These are phyloP conservation scores for Drosophila ficusphila DNA, from an alignment of 1,140 invertebrate genomes.

Conservation along the genomic window DNA sequence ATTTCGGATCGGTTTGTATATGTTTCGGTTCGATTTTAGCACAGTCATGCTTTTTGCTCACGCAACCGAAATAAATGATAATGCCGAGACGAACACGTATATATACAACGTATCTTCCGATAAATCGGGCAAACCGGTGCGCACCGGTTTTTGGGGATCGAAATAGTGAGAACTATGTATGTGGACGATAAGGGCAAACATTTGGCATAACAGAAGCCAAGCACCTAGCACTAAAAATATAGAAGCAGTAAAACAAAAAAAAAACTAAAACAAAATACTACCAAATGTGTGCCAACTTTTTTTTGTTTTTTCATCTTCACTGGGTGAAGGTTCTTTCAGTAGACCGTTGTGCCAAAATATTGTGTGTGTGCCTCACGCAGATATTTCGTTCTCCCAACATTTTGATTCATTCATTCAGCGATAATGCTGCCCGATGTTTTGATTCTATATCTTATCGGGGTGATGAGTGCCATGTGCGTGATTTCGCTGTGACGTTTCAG, in stretches of 20 bases:
- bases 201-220: slow-evolving; percentile 40
- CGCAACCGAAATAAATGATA: slow-evolving; percentile 47
- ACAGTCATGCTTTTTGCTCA: slow-evolving; percentile 40
- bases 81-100: slow-evolving; percentile 1
- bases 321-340: slow-evolving; percentile 72
- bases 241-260: slow-evolving; percentile 20
- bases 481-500: slow-evolving; percentile 42
- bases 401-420: slow-evolving; percentile 44
- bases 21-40: slow-evolving; percentile 34
- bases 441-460: slow-evolving; percentile 56
- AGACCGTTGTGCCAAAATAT: slow-evolving; percentile 41
- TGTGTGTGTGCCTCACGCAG: slow-evolving; percentile 19
- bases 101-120: slow-evolving; percentile 22
- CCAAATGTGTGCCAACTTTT: slow-evolving; percentile 50
- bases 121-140: slow-evolving; percentile 31
- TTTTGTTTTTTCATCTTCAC: slow-evolving; percentile 17
- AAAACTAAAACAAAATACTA: slow-evolving; percentile 58
- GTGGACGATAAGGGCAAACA: slow-evolving; percentile 50
- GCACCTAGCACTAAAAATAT: slow-evolving; percentile 57
- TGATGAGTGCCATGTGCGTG: slow-evolving; percentile 22
- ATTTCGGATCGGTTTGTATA: slow-evolving; percentile 4
- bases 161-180: slow-evolving; percentile 30
- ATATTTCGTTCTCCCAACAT: neutral
- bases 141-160: slow-evolving; percentile 24
- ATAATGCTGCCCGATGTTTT: slow-evolving; percentile 21